Conservation (phyloP, 2,113 vertebrate species). For the Neogobius melanostomus region DNA sequence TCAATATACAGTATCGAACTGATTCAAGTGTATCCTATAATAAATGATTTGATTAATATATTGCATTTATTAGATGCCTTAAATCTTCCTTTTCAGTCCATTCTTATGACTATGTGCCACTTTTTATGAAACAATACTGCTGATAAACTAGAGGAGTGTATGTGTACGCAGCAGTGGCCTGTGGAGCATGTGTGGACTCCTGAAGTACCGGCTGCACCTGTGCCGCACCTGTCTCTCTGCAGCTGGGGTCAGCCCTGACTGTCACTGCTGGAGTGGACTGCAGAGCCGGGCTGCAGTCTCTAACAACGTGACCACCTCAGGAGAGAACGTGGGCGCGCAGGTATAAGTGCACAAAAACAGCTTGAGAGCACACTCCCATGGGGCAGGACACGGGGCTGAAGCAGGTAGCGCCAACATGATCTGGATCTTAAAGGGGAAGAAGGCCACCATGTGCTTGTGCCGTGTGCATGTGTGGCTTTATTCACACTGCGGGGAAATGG, state of each 20-base stretch:
- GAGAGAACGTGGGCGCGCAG: constrained; percentile 43
- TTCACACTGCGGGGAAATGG: background rate
- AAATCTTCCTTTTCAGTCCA: too few species aligned
- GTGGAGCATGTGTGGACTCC: constrained; percentile 30
- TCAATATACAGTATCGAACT: too few species aligned
- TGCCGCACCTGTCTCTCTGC: constrained; percentile 49
- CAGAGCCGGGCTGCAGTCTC: constrained; percentile 55
- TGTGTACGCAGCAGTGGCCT: constrained; percentile 2
- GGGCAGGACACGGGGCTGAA: constrained; percentile 39
- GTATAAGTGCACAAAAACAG: constrained; percentile 52
- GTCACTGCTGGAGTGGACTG: constrained; percentile 36
- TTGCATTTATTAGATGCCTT: too few species aligned
- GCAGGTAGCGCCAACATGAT: constrained; percentile 54
- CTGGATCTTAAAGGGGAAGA: constrained; percentile 43
- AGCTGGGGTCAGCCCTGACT: constrained; percentile 38
- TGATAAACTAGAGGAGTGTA: too few species aligned
- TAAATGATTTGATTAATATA: too few species aligned
- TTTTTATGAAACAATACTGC: too few species aligned
- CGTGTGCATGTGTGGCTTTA: constrained; percentile 3
- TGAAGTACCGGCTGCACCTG: constrained; percentile 54
- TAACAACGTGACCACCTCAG: constrained; percentile 59
- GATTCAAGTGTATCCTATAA: too few species aligned
- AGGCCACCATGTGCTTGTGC: constrained; percentile 34
- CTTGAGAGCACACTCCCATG: constrained; percentile 46
- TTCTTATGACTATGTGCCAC: too few species aligned